Evolutionary conservation across 2,888 invertebrate genomes (phyloP), one percentile per base, ranked within the genome.

Genomic region (Eilema caniola): DNA sequence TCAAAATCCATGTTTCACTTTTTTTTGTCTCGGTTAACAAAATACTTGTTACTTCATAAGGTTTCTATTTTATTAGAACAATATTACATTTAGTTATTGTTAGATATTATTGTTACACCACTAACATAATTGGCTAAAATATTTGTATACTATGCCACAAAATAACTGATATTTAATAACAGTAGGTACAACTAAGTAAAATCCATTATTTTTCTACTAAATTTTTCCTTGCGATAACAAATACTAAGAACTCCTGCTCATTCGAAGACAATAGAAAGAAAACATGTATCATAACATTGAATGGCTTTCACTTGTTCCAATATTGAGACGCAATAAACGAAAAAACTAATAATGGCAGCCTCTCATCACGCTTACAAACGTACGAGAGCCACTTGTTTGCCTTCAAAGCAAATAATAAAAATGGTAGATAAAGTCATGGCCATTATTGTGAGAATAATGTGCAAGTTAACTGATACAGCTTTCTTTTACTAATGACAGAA

Each of bases 391-490:
- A 79, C 80, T 82, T 81, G 81, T 83, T 81, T 82, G 77, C 81
- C 78, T 79, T 82, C 84, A 85, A 84, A 83, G 83, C 75, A 80
- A 84, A 84, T 78, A 85, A 84, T 82, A 84, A 83, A 81, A 81
- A 81, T 71, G 75, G 77, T 77, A 79, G 79, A 85, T 80, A 84
- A 81, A 85, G 83, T 83, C 83, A 81, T 76, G 77, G 82, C 78
- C 85, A 86, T 90, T 87, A 90, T 88, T 89, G 88, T 82, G 82
- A 77, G 82, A 86, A 86, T 87, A 88, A 87, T 85, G 85, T 87
- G 81, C 77, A 85, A 86, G 83, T 85, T 85, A 85, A 82, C 82
- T 73, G 77, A 85, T 80, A 83, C 81, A 79, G 78, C 78, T 80
- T 86, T 84, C 79, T 86, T 85, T 88, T 85, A 85, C 78, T 72